Evolutionary conservation across 2,888 invertebrate species (phyloP), one percentile per base, ranked within the genome.

Genomic region (Prostheceraeus crozeri): DNA sequence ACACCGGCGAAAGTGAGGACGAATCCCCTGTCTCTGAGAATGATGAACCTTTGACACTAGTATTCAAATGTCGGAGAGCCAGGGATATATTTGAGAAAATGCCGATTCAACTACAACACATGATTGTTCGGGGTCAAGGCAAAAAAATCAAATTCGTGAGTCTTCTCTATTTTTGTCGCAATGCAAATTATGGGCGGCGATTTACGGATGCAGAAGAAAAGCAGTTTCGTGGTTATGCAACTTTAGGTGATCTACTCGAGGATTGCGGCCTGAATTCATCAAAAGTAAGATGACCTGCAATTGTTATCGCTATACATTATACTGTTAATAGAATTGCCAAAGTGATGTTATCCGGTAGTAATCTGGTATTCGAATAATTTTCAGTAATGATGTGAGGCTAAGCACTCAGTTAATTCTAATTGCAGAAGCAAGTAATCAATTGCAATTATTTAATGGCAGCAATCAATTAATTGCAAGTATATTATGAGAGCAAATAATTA

Each of bases 181-280:
- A 56, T 56, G 57, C n/a, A 6, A 14, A 51, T 4, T 53, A 56
- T 23, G 27, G 57, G 16, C 48, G 53, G 21, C 21, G 40, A 11
- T n/a, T 57, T 10, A 56, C 66, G 27, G 70, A 71, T 11, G 69
- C 69, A 52, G 66, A 64, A 21, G 71, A 73, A 59, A 64, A 68
- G 28, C 67, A 72, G 80, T 91, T 87, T 73, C 87, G 89, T 66
- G 87, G 89, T 10, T 86, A 86, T 74, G 84, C 84, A 36, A 86
- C 89, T 75, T 89, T 90, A 67, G 89, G 89, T 72, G 90, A 91
- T 71, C 82, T 91, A 71, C 80, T 91, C 62, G 89, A 71, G 69
- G 74, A 73, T 67, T 69, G 73, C 63, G 69, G 67, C 31, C 72
- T 68, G 35, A 71, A 72, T 63, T 68, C 68, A 45, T 68, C 67